Conservation (phyloP, 2,113 vertebrate species). For the Anarrhichthys ocellatus region DNA sequence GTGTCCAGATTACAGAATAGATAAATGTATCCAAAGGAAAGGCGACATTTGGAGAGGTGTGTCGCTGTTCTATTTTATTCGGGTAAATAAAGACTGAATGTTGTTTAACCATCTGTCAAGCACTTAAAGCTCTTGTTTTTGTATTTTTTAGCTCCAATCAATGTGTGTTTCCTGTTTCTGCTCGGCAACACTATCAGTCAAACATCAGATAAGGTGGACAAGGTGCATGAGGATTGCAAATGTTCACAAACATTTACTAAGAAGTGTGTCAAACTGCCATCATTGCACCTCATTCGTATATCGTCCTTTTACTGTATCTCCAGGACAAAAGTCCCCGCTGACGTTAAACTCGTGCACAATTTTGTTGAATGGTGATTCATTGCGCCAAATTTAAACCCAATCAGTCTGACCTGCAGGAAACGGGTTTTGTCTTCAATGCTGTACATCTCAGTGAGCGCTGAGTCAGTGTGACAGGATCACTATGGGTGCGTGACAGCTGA, state of each 20-base stretch:
- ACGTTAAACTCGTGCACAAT: slow-evolving; percentile 37
- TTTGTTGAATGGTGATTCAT: slow-evolving; percentile 63
- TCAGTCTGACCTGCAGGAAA: slow-evolving; percentile 57
- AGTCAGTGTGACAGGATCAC: slow-evolving; percentile 60
- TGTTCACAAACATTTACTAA: background rate
- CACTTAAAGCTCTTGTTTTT: background rate
- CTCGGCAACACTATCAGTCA: slow-evolving; percentile 12
- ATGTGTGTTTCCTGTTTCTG: slow-evolving; percentile 41
- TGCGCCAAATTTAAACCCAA: slow-evolving; percentile 53
- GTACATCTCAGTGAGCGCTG: slow-evolving; percentile 43
- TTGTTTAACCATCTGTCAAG: too few species aligned
- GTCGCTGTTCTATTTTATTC: background rate
- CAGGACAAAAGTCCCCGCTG: slow-evolving; percentile 9
- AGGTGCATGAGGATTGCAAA: slow-evolving; percentile 30
- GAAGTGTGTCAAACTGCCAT: background rate
- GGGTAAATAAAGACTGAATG: background rate
- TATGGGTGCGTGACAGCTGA: slow-evolving; percentile 55
- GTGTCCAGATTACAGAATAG: background rate
- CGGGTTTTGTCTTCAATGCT: slow-evolving; percentile 48
- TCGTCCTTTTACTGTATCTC: background rate
- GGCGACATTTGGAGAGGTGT: background rate
- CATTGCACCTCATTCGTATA: background rate
- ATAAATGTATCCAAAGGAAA: background rate
- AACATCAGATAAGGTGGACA: slow-evolving; percentile 37
- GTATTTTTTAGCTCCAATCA: background rate